A percentile compares a stretch with the other conserved stretches of the same genome.
phyloP scores from a whole-genome alignment of 2,113 vertebrate species.

The Smithornis capensis region DNA sequence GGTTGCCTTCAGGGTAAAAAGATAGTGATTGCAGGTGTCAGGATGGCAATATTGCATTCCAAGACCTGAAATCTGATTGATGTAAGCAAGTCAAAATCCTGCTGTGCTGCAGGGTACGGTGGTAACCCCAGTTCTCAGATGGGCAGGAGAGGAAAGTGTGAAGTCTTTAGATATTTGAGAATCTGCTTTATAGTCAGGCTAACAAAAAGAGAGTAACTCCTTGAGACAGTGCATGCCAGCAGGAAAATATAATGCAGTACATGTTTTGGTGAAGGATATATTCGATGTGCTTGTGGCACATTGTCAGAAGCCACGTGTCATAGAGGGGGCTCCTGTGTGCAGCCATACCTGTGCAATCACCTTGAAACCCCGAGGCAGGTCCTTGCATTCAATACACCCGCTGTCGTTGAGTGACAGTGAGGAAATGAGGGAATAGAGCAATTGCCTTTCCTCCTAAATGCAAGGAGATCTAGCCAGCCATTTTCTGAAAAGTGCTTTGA shows the following conservation, averaged over 20 bases:
- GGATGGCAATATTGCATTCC: neutral
- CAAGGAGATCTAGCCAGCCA: neutral
- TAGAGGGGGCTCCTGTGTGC: neutral
- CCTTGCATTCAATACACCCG: neutral
- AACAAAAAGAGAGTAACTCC: neutral
- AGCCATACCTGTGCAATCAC: rapidly evolving
- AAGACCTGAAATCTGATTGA: neutral
- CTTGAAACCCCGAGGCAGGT: neutral
- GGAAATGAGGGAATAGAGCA: neutral
- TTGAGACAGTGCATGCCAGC: neutral
- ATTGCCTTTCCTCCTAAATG: neutral
- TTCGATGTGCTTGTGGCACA: rapidly evolving
- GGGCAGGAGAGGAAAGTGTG: neutral
- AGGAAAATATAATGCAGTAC: neutral
- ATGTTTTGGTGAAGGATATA: neutral
- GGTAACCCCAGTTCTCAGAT: neutral
- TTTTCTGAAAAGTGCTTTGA: neutral
- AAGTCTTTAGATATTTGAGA: neutral
- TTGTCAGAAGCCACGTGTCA: neutral
- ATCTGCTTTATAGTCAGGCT: neutral
- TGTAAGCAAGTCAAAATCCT: neutral
- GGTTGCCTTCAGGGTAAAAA: neutral
- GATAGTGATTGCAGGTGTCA: neutral
- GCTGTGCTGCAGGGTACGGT: too few relatives aligned
- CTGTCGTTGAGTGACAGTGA: neutral